Evolutionary conservation across 2,888 invertebrate genomes (phyloP), one percentile per base, ranked within the genome.

Genomic region (Rhogogaster chlorosoma): DNA sequence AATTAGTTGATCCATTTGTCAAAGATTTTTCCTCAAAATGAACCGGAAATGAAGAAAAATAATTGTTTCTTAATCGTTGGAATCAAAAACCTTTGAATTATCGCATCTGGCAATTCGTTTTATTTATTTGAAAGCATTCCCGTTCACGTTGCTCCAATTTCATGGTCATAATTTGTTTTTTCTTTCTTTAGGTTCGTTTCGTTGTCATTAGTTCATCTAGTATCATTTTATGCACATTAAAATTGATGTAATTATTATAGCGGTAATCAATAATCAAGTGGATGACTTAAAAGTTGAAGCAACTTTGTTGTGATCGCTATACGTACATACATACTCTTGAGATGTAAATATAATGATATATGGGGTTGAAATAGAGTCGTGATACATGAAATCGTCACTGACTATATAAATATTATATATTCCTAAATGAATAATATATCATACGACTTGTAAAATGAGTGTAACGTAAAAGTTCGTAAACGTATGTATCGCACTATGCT

Each of bases 401-500:
- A 26, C 26, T 83, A 53, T 61, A 61, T 26, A 80, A 29, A 29
- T 49, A 29, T 53, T 78, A 26, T 57, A 49, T 38, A 49, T 57
- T 84, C 36, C 49, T 38, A 64, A 26, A 22, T 82, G 36, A 61
- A 49, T 49, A 53, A 49, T 45, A 32, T 32, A 49, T 26, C 6
- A 32, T 49, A 49, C 49, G 77, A 77, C 32, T 26, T 53, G 29
- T 18, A 29, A 53, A 53, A 77, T 53, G n/a, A 71, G n/a, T 71
- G 42, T 49, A 26, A 26, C 26, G 75, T 61, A 26, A 49, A 77
- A 61, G 53, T 42, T 80, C n/a, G 61, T 80, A 80, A 57, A 80
- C 42, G 61, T 80, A 77, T 22, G 45, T 26, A 26, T 61, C 42
- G 36, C 80, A 80, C 80, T 57, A 38, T 80, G 61, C 61, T 38